Base-by-base conservation (phyloP, 1,140 invertebrate species). In the Eriosoma lanigerum region DNA sequence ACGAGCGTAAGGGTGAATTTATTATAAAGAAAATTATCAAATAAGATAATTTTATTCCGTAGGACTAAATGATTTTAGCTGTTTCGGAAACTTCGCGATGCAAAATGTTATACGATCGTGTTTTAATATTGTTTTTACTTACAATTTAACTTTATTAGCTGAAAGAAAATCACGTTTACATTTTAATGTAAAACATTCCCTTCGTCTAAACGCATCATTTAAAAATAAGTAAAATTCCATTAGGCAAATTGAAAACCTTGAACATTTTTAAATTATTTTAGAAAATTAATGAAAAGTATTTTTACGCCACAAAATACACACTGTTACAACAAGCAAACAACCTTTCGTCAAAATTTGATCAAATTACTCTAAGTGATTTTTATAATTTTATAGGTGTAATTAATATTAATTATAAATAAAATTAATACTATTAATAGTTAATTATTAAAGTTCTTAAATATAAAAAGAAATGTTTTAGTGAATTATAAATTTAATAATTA, bases 21-120 rank as follows among this genome's bases (percentile, higher is more conserved):
- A 68, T 68, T 68, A 48, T 48, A 38, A 68, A 9, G 66, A 48
- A 68, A 68, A 68, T 68, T 72, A 50, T 72, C 46, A 72, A 72
- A 50, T 52, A 24, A 72, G 48, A 72, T 52, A 52, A 72, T 72
- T 72, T 50, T n/a, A 52, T 72, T 72, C 46, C 46, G 48, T 24
- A 29, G 10, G 48, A 32, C 24, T 72, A 72, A 72, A 72, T 72
- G 46, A 72, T 72, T 72, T 72, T 72, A 72, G 46, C 24, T 3
- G 26, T 72, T 72, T 52, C 24, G 48, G 48, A 72, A 72, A 72
- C 46, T 72, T 46, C 24, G 48, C 8, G 24, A 26, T 4, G 48
- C 46, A n/a, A 72, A 52, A 24, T 29, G 68, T 72, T 66, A 29
- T 50, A 72, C 46, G 68, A 72, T 72, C 46, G 66, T 29, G 66